Base-by-base conservation (phyloP, 1,140 invertebrate genomes). In the Polyergus mexicanus region DNA sequence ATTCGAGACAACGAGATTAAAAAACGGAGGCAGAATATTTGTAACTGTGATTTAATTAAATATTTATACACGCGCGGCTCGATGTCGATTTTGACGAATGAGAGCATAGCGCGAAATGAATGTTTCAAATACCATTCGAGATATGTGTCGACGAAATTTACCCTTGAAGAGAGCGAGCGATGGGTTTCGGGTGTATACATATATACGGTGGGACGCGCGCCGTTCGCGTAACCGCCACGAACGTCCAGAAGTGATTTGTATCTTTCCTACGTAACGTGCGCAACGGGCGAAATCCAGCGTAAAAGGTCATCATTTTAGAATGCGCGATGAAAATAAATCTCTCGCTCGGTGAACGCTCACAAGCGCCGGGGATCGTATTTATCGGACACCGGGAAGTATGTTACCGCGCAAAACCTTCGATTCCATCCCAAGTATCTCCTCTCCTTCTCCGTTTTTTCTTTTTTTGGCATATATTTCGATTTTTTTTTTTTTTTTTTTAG, bases 161-260 rank as follows among this genome's bases (percentile, higher is more conserved):
- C 78, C 62, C 56, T 22, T 60, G 54, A 83, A 62, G 54, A 72
- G 78, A 74, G 54, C 78, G 68, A 60, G 68, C 35, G 78, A 83
- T 62, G 38, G 25, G 35, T 66, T 58, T 60, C 68, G 66, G 32
- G 56, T 32, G 32, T 32, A 32, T 32, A 3, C 44, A 38, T 83
- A 44, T 60, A 60, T 44, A 83, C 68, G 68, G 38, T 60, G 22
- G 78, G 54, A 81, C 72, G 66, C 78, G 54, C 38, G 38, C 68
- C 78, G 68, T 83, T 58, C 76, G 63, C 76, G 63, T 83, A 88
- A 87, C 75, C 86, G 85, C 44, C 77, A 5, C 47, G 16, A 69
- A 58, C 69, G 47, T 83, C 69, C 60, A 66, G 54, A 58, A 86
- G 80, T 87, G 86, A 88, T 88, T 88, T 86, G 86, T 74, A 66